Evolutionary conservation across 2,113 vertebrate species (phyloP).

Genomic region (Sebastes fasciatus): DNA sequence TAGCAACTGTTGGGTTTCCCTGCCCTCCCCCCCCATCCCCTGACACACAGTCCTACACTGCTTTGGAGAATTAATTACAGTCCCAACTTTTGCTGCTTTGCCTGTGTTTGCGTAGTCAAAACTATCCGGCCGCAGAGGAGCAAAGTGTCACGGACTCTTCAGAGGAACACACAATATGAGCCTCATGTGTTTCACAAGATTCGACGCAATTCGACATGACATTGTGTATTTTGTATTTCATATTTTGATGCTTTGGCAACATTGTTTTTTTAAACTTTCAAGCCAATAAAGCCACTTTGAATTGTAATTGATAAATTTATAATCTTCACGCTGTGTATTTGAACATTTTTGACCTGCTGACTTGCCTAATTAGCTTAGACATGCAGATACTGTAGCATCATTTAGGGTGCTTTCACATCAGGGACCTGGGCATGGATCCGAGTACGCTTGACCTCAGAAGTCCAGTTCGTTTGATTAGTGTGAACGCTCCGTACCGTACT

Average conservation of each 20-base stretch:
- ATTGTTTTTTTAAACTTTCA: no score
- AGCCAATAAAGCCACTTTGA: no score
- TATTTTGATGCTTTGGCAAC: no score
- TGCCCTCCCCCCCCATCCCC: neutral
- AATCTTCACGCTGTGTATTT: neutral
- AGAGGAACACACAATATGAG: slow-evolving; percentile 4
- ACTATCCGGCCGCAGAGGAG: slow-evolving; percentile 4
- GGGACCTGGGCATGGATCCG: no score
- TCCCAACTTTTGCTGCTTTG: slow-evolving; percentile 54
- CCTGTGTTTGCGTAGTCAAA: slow-evolving; percentile 53
- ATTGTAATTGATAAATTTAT: neutral
- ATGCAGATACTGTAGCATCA: neutral
- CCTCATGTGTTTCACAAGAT: neutral
- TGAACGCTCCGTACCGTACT: no score
- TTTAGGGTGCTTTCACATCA: no score
- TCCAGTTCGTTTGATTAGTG: no score
- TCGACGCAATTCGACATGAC: neutral
- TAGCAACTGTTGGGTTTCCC: slow-evolving; percentile 33
- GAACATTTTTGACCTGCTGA: neutral
- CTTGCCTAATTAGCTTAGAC: neutral
- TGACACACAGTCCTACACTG: neutral
- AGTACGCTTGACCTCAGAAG: no score
- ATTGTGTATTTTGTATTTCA: no score
- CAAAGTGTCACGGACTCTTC: slow-evolving; percentile 3
- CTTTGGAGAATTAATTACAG: slow-evolving; percentile 68